Conservation (phyloP, 2,888 invertebrate genomes). For the Entomobrya proxima region DNA sequence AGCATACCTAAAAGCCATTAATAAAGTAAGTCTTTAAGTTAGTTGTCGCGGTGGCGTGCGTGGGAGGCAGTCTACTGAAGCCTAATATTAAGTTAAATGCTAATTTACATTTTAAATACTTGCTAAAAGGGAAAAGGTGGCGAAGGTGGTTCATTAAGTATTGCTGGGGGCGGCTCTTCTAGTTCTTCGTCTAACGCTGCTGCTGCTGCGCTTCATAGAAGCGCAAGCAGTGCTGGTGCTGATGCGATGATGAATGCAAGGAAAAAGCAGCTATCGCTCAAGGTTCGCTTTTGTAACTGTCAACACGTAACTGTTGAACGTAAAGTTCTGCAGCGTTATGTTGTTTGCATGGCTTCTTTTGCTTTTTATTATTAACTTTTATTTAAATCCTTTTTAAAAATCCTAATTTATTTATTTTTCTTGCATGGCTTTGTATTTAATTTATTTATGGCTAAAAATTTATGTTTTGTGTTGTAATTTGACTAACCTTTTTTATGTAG, state of each 20-base stretch:
- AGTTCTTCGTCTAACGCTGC: slow-evolving; percentile 54
- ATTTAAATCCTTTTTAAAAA: neutral
- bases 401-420: neutral
- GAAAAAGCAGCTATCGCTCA: slow-evolving; percentile 74
- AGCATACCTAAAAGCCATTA: slow-evolving; percentile 92
- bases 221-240: slow-evolving; percentile 53
- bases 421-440: neutral
- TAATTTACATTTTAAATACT: neutral
- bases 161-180: slow-evolving; percentile 25
- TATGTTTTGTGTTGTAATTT: neutral
- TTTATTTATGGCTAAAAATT: neutral
- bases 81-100: too few relatives aligned
- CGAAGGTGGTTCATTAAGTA: slow-evolving; percentile 56
- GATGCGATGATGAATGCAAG: slow-evolving; percentile 65
- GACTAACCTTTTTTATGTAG: neutral
- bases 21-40: slow-evolving; percentile 80
- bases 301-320: neutral
- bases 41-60: neutral
- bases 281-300: slow-evolving; percentile 70
- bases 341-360: slow-evolving; percentile 12
- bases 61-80: too few relatives aligned
- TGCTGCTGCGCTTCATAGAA: slow-evolving; percentile 19
- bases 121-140: slow-evolving; percentile 66
- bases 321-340: slow-evolving; percentile 19
- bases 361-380: neutral